phyloP scores from a whole-genome alignment of 2,888 invertebrate species.

The Alitta virens region DNA sequence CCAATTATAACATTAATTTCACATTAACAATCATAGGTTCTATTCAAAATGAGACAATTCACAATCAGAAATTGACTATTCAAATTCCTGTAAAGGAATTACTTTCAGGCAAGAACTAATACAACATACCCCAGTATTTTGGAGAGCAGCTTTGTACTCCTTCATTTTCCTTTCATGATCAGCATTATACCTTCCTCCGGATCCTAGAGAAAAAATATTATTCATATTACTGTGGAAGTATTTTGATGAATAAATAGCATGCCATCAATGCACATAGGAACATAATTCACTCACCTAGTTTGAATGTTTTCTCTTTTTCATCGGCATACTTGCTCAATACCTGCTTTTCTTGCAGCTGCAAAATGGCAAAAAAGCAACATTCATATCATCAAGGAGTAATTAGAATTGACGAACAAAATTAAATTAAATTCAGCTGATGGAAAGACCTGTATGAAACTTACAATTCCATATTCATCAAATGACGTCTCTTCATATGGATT shows the following conservation, averaged over 20 bases:
- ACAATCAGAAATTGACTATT: too few species aligned
- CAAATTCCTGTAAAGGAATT: too few species aligned
- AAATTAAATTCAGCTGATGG: too few species aligned
- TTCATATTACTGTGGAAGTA: too few species aligned
- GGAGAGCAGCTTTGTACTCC: constrained; percentile 46
- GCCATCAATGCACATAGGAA: too few species aligned
- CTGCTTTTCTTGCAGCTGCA: constrained; percentile 62
- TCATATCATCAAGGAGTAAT: background rate
- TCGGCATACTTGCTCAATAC: constrained; percentile 92
- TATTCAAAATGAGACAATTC: too few species aligned
- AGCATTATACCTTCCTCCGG: constrained; percentile 48
- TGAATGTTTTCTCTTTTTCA: constrained; percentile 70
- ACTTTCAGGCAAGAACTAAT: too few species aligned
- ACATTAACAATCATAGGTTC: too few species aligned
- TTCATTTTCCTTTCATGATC: constrained; percentile 52
- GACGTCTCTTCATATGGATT: constrained; percentile 79
- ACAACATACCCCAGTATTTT: constrained; percentile 46
- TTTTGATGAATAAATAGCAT: too few species aligned
- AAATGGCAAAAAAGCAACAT: background rate
- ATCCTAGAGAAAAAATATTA: too few species aligned
- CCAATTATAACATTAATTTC: background rate
- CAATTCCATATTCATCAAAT: constrained; percentile 62
- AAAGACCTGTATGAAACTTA: constrained; percentile 28
- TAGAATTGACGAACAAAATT: background rate
- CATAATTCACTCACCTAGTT: constrained; percentile 68